Percentiles rank a stretch among this genome's conserved stretches.
These are phyloP conservation scores for Erebia ligea DNA, from an alignment of 2,888 invertebrate species.

Conservation along the genomic window DNA sequence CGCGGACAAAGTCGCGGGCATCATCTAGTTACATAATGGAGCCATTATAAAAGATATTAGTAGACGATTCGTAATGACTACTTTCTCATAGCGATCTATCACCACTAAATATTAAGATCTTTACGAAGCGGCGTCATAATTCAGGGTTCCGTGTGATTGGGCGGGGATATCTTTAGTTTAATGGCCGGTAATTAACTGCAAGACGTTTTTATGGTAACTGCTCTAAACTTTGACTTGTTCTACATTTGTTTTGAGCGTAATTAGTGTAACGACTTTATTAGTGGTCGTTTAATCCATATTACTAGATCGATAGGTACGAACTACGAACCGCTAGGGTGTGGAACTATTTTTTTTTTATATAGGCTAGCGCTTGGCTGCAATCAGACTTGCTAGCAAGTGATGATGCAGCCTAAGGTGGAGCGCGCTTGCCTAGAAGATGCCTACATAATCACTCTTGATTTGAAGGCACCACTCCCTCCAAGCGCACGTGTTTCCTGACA, in stretches of 20 bases:
- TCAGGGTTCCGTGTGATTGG: slow-evolving; percentile 33
- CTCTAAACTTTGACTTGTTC: slow-evolving; percentile 34
- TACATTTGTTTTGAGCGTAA: slow-evolving; percentile 33
- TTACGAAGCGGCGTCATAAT: slow-evolving; percentile 32
- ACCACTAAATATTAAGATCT: slow-evolving; percentile 30
- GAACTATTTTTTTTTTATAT: no score
- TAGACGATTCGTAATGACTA: slow-evolving; percentile 6
- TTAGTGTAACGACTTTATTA: slow-evolving; percentile 19
- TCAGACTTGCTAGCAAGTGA: no score
- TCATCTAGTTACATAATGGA: not conserved
- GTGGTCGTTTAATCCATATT: not conserved
- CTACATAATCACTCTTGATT: no score
- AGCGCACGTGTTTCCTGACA: no score
- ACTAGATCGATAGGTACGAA: no score
- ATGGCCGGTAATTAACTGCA: slow-evolving; percentile 33
- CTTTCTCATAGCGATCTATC: slow-evolving; percentile 31
- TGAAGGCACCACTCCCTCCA: no score
- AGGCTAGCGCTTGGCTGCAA: no score
- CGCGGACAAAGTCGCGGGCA: not conserved
- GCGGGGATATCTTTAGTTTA: slow-evolving; percentile 29
- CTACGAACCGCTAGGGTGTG: no score
- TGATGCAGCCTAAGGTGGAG: no score
- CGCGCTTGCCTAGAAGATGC: no score
- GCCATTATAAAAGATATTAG: slow-evolving; percentile 1
- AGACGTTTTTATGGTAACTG: slow-evolving; percentile 28